phyloP scores from a whole-genome alignment of 64 coral and sea anemone genomes.

The Dendrophyllia cribrosa region DNA sequence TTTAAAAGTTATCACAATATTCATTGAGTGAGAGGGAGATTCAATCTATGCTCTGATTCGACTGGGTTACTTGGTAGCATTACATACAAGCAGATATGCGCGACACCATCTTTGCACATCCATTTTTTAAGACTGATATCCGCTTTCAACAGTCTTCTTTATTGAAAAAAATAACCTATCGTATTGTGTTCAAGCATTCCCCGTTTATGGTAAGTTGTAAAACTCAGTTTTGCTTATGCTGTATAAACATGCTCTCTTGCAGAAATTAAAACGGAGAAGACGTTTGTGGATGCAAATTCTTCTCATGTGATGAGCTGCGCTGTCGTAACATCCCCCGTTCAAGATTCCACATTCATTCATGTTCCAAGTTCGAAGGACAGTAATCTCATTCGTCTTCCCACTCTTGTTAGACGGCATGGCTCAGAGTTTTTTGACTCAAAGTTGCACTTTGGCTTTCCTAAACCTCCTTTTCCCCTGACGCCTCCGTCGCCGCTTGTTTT shows the following conservation, averaged over 20 bases:
- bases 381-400: not conserved
- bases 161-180: not conserved
- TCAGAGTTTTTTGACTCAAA: slow-evolving; percentile 1
- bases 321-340: not conserved
- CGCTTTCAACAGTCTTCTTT: not conserved
- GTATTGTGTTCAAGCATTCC: not conserved
- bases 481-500: not conserved
- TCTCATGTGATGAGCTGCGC: not conserved
- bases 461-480: not conserved
- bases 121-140: not conserved
- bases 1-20: not conserved
- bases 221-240: too few relatives aligned
- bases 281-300: not conserved
- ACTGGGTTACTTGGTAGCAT: slow-evolving; percentile 32
- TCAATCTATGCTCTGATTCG: not conserved
- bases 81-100: slow-evolving; percentile 7
- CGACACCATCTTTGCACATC: not conserved
- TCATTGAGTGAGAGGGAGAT: not conserved
- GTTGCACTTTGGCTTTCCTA: slow-evolving; percentile 18
- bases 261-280: slow-evolving; percentile 27
- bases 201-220: not conserved
- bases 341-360: not conserved
- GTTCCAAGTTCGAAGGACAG: not conserved
- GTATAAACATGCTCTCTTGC: not conserved
- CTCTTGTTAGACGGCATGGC: slow-evolving; percentile 1